Conservation (phyloP, 2,113 vertebrate species). For the Recurvirostra avosetta region DNA sequence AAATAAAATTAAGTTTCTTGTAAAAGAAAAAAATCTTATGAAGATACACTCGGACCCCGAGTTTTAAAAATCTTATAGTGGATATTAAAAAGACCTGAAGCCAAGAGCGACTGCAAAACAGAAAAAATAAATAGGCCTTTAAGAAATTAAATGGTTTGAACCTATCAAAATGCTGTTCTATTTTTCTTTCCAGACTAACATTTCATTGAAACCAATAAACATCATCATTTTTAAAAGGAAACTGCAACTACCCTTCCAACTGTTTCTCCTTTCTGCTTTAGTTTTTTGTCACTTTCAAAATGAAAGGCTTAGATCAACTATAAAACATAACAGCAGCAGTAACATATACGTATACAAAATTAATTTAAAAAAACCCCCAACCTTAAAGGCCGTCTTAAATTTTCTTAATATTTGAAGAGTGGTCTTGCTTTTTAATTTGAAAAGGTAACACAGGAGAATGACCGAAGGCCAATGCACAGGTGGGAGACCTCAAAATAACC, state of each 20-base stretch:
- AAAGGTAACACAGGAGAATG: background rate
- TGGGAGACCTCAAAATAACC: background rate
- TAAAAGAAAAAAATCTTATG: background rate
- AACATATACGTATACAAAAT: background rate
- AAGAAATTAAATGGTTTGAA: background rate
- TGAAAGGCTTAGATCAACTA: background rate
- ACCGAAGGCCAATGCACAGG: background rate
- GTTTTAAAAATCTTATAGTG: background rate
- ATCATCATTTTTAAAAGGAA: background rate
- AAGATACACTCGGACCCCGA: background rate
- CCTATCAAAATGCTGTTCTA: background rate
- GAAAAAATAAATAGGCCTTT: background rate
- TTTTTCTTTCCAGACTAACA: background rate
- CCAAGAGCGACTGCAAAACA: background rate
- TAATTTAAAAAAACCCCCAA: background rate
- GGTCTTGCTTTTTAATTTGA: background rate
- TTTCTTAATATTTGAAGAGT: background rate
- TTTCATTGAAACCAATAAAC: background rate
- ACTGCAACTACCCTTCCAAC: background rate
- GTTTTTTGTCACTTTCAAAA: background rate
- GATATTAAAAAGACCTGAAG: background rate
- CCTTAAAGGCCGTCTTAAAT: background rate
- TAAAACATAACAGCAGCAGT: background rate
- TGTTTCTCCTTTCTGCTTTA: background rate
- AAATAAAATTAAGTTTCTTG: background rate